These are phyloP conservation scores for Barnardius zonarius DNA, from an alignment of 2,113 vertebrate genomes.

Conservation along the genomic window DNA sequence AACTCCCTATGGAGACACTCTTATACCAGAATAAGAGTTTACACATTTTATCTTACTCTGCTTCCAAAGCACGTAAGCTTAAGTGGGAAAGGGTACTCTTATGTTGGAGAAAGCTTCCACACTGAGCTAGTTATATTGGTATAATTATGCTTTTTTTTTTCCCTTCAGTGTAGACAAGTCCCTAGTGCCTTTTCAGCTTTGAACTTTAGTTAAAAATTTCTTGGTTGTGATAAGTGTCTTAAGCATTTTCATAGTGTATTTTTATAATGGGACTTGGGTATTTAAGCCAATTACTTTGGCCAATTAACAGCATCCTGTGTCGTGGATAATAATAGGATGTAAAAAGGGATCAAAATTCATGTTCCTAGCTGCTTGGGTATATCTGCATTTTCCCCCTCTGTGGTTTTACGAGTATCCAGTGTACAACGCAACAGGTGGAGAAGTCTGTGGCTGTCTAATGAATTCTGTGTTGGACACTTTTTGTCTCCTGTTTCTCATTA, in stretches of 20 bases:
- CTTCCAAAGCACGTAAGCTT: background rate
- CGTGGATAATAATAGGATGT: slow-evolving; percentile 19
- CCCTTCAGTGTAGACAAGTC: slow-evolving; percentile 32
- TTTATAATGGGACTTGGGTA: slow-evolving; percentile 42
- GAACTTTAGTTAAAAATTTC: slow-evolving; percentile 64
- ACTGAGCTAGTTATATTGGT: slow-evolving; percentile 23
- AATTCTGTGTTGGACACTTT: background rate
- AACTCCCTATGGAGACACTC: slow-evolving; percentile 25
- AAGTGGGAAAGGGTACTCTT: slow-evolving; percentile 25
- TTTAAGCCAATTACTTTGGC: slow-evolving; percentile 54
- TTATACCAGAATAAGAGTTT: slow-evolving; percentile 53
- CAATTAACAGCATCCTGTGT: slow-evolving; percentile 45
- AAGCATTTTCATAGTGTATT: slow-evolving; percentile 35
- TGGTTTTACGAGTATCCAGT: background rate
- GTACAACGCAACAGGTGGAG: background rate
- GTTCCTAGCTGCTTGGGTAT: background rate
- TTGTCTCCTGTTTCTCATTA: slow-evolving; percentile 7
- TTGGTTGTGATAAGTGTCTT: slow-evolving; percentile 56
- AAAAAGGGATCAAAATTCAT: slow-evolving; percentile 18
- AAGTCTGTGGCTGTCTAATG: background rate
- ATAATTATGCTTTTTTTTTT: slow-evolving; percentile 42
- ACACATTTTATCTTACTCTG: background rate
- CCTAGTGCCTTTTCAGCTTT: slow-evolving; percentile 41
- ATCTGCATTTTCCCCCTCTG: background rate
- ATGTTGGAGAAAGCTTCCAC: slow-evolving; percentile 16